phyloP scores from a whole-genome alignment of 2,113 vertebrate genomes.

The Cercocebus atys region DNA sequence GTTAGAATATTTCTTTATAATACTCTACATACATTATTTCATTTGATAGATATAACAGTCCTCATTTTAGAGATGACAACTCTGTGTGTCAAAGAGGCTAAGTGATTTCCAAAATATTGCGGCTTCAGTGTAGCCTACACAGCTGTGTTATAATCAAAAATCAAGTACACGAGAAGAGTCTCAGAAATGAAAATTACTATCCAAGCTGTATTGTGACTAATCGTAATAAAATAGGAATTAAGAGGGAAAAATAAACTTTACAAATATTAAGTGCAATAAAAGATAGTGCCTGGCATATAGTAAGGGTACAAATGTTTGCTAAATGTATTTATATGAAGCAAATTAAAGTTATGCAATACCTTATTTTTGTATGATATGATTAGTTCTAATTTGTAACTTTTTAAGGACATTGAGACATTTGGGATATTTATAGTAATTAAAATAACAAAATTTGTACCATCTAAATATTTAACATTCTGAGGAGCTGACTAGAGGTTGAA shows the following conservation, averaged over 20 bases:
- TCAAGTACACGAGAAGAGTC: neutral
- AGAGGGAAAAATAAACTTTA: neutral
- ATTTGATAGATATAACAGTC: neutral
- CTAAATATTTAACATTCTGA: neutral
- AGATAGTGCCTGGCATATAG: neutral
- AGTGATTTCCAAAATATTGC: neutral
- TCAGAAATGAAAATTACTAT: neutral
- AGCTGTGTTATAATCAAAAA: neutral
- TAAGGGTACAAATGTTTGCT: neutral
- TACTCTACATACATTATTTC: neutral
- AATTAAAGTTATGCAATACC: neutral
- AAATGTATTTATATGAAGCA: neutral
- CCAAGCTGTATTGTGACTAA: neutral
- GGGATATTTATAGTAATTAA: neutral
- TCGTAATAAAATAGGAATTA: neutral
- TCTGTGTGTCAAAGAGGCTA: neutral
- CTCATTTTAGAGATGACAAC: neutral
- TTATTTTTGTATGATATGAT: neutral
- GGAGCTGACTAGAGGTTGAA: neutral
- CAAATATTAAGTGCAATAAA: conserved; percentile 7
- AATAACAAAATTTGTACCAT: neutral
- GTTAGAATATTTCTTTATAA: neutral
- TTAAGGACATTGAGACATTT: conserved; percentile 5
- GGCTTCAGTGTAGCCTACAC: neutral
- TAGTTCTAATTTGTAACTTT: neutral